Conservation (phyloP, 2,888 invertebrate genomes). For the Adelphocoris suturalis region DNA sequence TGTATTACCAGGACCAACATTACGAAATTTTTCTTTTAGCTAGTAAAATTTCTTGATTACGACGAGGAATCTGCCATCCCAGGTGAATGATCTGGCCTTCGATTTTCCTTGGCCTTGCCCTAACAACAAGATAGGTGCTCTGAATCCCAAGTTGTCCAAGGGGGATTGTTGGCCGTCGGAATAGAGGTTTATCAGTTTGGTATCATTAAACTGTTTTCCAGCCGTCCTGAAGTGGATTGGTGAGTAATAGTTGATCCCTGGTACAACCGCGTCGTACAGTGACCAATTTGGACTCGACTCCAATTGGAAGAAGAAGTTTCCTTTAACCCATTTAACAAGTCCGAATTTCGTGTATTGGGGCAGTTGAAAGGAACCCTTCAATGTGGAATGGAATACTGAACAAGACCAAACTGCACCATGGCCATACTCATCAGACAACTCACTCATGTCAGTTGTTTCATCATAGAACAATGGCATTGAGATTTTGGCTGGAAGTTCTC, state of each 20-base stretch:
- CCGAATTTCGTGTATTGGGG: conserved; percentile 74
- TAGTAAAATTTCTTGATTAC: conserved; percentile 65
- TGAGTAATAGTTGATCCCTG: conserved; percentile 74
- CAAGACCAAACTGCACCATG: conserved; percentile 74
- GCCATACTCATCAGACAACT: conserved; percentile 70
- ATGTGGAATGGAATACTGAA: conserved; percentile 73
- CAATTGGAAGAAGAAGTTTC: conserved; percentile 74
- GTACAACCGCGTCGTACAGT: conserved; percentile 73
- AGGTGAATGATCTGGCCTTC: conserved; percentile 52
- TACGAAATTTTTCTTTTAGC: background rate
- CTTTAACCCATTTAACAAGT: conserved; percentile 74
- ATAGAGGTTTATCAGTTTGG: conserved; percentile 52
- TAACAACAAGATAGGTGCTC: conserved; percentile 69
- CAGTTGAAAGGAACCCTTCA: conserved; percentile 74
- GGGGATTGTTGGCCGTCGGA: conserved; percentile 34
- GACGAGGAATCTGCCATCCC: conserved; percentile 72
- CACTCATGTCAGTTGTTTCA: conserved; percentile 66
- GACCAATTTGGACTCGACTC: conserved; percentile 72
- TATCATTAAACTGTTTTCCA: conserved; percentile 45
- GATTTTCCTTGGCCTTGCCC: conserved; percentile 64
- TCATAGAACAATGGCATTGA: conserved; percentile 74
- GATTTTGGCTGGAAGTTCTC: conserved; percentile 73
- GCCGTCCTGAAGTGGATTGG: conserved; percentile 71
- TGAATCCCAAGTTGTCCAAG: conserved; percentile 58
- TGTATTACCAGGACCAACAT: background rate